These are phyloP conservation scores for Atta texana DNA, from an alignment of 1,140 invertebrate genomes.

Conservation along the genomic window DNA sequence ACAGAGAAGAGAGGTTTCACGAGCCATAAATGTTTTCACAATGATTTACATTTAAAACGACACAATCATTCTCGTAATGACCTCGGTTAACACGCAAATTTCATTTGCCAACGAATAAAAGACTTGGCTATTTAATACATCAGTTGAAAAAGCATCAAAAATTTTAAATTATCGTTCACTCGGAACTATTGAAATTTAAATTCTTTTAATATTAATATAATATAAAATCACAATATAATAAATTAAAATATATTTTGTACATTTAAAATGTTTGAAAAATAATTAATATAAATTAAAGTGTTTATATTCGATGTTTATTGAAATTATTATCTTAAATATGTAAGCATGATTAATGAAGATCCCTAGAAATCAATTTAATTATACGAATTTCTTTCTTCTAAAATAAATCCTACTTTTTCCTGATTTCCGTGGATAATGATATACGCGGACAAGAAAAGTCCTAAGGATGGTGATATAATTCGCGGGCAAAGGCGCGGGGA, in stretches of 20 bases:
- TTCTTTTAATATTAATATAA: not conserved
- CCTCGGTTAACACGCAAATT: not conserved
- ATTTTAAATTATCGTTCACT: not conserved
- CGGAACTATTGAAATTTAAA: not conserved
- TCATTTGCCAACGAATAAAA: not conserved
- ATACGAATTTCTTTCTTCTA: not conserved
- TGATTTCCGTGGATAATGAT: conserved; percentile 27
- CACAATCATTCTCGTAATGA: not conserved
- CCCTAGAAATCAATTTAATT: conserved; percentile 32
- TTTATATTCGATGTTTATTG: not conserved
- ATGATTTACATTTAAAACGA: conserved; percentile 38
- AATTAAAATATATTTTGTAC: not conserved
- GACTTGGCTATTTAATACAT: not conserved
- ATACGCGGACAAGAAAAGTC: conserved; percentile 20
- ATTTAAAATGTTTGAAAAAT: not conserved
- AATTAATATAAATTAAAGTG: conserved; percentile 1
- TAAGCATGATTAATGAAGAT: not conserved
- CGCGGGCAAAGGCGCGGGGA: conserved; percentile 45
- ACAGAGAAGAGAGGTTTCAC: no score
- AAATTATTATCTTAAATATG: not conserved
- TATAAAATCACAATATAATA: not conserved
- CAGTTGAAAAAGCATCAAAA: not conserved
- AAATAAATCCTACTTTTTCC: not conserved
- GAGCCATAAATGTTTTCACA: conserved; percentile 29
- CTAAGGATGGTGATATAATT: conserved; percentile 27